A percentile compares a stretch with the other conserved stretches of the same genome.
Conservation (phyloP, 1,140 invertebrate genomes). For the Hormaphis cornu region DNA sequence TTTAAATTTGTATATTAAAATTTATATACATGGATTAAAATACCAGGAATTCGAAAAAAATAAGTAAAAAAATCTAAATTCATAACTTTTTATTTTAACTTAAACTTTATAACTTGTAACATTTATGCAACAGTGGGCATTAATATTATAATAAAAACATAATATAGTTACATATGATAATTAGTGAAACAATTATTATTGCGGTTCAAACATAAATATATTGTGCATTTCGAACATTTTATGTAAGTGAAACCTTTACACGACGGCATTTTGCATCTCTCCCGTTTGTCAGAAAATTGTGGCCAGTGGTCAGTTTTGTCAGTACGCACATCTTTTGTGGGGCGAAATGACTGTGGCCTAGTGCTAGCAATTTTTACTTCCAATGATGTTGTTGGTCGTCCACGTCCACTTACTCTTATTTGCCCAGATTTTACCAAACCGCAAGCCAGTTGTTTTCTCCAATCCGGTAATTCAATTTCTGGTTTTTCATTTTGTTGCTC, state of each 20-base stretch:
- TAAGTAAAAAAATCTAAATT: not conserved
- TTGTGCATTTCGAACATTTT: constrained; percentile 25
- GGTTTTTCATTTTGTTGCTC: not conserved
- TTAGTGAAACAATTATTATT: constrained; percentile 21
- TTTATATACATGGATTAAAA: not conserved
- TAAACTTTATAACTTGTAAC: not conserved
- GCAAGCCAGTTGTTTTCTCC: not conserved
- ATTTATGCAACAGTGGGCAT: not conserved
- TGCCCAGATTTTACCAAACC: not conserved
- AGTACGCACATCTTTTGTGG: constrained; percentile 33
- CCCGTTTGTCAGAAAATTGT: constrained; percentile 34
- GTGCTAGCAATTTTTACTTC: not conserved
- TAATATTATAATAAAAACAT: not conserved
- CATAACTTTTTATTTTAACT: not conserved
- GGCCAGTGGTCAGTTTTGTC: constrained; percentile 36
- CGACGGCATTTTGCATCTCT: constrained; percentile 34
- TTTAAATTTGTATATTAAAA: not conserved
- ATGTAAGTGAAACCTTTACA: constrained; percentile 35
- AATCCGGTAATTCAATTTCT: not conserved
- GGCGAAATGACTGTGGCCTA: not conserved
- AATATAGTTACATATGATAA: not conserved
- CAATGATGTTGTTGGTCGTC: not conserved
- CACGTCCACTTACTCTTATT: not conserved
- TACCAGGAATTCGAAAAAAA: constrained; percentile 5
- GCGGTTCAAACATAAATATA: constrained; percentile 24